phyloP scores from a whole-genome alignment of 2,888 invertebrate species.

The Himalopsyche japonica region DNA sequence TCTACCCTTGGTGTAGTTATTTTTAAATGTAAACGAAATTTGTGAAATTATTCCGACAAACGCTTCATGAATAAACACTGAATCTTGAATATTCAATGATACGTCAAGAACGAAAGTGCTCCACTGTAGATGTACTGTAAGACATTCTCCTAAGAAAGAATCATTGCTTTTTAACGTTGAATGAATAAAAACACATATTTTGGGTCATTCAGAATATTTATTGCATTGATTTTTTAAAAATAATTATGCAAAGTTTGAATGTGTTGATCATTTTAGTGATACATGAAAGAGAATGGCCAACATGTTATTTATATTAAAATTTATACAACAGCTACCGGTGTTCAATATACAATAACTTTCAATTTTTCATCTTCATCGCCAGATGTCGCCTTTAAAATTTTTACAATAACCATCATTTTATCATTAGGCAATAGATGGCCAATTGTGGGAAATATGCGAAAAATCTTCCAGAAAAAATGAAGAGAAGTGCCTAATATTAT shows the following conservation, averaged over 20 bases:
- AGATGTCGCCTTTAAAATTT: not conserved
- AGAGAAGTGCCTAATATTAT: not conserved
- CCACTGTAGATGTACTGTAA: not conserved
- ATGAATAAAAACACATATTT: too few species aligned
- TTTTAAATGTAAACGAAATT: constrained; percentile 2
- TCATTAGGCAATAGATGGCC: not conserved
- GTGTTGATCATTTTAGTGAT: too few species aligned
- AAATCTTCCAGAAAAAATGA: not conserved
- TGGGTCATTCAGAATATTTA: too few species aligned
- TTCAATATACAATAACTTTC: not conserved
- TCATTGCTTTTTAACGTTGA: not conserved
- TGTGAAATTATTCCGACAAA: constrained; percentile 3
- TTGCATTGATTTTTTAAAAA: too few species aligned
- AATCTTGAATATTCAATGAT: not conserved
- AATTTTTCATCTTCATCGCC: not conserved
- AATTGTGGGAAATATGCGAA: not conserved
- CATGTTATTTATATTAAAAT: too few species aligned
- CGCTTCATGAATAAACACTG: not conserved
- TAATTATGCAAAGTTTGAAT: too few species aligned
- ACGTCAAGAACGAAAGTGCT: constrained; percentile 5
- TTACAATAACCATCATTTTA: not conserved
- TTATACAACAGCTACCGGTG: not conserved
- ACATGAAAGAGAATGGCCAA: too few species aligned
- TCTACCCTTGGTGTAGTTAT: constrained; percentile 1
- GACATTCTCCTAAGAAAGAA: constrained; percentile 10